Evolutionary conservation across 2,888 invertebrate genomes (phyloP), one percentile per base, ranked within the genome.

Genomic region (Drosophila paramelanica): DNA sequence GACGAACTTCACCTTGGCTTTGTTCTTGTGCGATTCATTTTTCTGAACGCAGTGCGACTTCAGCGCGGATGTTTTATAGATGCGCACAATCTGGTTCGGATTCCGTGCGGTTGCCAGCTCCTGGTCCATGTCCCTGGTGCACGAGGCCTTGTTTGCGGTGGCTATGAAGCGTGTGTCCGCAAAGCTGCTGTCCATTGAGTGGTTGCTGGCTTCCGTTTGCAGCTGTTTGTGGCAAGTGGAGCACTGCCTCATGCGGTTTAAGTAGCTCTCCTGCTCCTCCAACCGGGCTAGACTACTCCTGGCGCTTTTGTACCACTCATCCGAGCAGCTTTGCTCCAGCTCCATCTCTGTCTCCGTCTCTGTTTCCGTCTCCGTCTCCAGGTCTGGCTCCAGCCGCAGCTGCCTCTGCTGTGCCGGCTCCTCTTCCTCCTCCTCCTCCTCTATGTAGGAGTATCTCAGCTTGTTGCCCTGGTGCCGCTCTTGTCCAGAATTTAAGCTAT

Each of bases 301-400:
- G 2, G 56, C 58, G 8, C 17, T 27, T 0, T 10, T 20, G 7
- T 61, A 62, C 81, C 81, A 83, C 0, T 61, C 56, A 14, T 81
- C 65, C 1, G 38, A 27, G 11, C 60, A 47, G n/a, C 14, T 23
- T 8, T 14, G 11, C 13, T 56, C 41, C 17, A 11, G 1, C 0
- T 62, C 58, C 1, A 10, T 5, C 27, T 41, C 60, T 7, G 17
- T 8, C 25, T 64, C 43, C 7, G 33, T 6, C 27, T 41, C 60
- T 7, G 17, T 8, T 20, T 64, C 43, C 6, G 33, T 36, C 11
- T 46, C 53, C 2, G 11, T 1, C 1, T 43, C 42, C 11, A 2
- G 11, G 4, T 23, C 20, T 20, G 4, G 14, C 17, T 41, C 10
- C 41, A 14, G 39, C 7, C 7, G 3, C 14, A 7, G 3, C 0